Conservation (phyloP, 2,888 invertebrate genomes). For the Agrilus biguttatus region DNA sequence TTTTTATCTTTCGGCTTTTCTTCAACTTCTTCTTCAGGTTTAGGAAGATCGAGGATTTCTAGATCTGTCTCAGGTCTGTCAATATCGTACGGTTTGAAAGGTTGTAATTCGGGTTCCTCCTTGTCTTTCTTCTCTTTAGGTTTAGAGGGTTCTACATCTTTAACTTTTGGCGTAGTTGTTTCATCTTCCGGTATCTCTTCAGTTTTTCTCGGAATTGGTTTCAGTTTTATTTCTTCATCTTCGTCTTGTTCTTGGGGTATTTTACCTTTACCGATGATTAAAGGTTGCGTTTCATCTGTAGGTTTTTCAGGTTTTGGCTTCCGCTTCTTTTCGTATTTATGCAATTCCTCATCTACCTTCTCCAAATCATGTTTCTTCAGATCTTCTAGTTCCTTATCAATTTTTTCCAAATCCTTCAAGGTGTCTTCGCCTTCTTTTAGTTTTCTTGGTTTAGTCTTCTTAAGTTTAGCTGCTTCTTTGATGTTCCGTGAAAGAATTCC, state of each 20-base stretch:
- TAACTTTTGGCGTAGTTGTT: slow-evolving; percentile 3
- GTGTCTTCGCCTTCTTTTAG: slow-evolving; percentile 28
- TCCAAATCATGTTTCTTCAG: slow-evolving; percentile 27
- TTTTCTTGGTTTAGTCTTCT: slow-evolving; percentile 38
- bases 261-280: slow-evolving; percentile 27
- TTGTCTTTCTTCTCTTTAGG: slow-evolving; percentile 12
- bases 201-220: slow-evolving; percentile 27
- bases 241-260: slow-evolving; percentile 22
- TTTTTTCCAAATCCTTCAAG: slow-evolving; percentile 34
- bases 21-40: slow-evolving; percentile 17
- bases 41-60: slow-evolving; percentile 24
- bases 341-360: slow-evolving; percentile 24
- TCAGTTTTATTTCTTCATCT: slow-evolving; percentile 22
- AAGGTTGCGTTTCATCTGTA: slow-evolving; percentile 14
- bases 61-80: slow-evolving; percentile 26
- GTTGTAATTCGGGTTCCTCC: slow-evolving; percentile 22
- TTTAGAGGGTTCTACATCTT: slow-evolving; percentile 5
- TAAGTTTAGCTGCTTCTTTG: slow-evolving; percentile 49
- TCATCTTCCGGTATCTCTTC: slow-evolving; percentile 4
- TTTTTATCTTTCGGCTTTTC: slow-evolving; percentile 13
- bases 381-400: slow-evolving; percentile 29
- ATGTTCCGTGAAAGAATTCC: slow-evolving; percentile 50
- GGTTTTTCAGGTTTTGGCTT: slow-evolving; percentile 14
- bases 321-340: slow-evolving; percentile 14
- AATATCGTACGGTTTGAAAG: slow-evolving; percentile 28